Percentiles rank a stretch among this genome's conserved stretches.
phyloP scores from a whole-genome alignment of 2,888 invertebrate species.

The Apamea crenata region DNA sequence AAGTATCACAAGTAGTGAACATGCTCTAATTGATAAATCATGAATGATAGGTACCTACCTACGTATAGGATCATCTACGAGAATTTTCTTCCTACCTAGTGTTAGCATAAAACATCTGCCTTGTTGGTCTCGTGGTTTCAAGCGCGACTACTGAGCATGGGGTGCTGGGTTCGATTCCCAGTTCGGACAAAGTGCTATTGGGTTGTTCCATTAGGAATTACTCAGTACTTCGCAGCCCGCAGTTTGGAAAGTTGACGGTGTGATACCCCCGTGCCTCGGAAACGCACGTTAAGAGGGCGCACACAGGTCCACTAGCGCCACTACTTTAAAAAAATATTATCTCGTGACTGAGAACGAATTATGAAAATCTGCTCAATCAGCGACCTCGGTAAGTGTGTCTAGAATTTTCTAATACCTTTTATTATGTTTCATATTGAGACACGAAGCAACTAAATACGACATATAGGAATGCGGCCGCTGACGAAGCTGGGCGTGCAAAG shows the following conservation, averaged over 20 bases:
- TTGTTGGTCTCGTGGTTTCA: neutral
- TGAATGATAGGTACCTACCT: neutral
- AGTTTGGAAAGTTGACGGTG: neutral
- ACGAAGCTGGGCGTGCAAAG: neutral
- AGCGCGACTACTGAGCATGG: neutral
- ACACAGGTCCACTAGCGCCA: too few relatives aligned
- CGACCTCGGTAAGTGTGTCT: too few relatives aligned
- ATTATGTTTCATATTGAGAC: too few relatives aligned
- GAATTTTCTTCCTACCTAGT: neutral
- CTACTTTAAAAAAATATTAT: too few relatives aligned
- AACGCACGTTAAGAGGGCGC: neutral
- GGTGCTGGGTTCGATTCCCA: neutral
- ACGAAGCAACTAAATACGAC: too few relatives aligned
- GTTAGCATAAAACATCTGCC: neutral
- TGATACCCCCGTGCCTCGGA: neutral
- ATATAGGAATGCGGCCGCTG: too few relatives aligned
- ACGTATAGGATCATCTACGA: neutral
- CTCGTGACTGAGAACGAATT: too few relatives aligned
- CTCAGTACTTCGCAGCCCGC: too few relatives aligned
- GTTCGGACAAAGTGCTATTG: neutral
- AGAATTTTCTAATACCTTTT: too few relatives aligned
- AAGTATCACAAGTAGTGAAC: conserved; percentile 1
- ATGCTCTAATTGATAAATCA: conserved; percentile 14
- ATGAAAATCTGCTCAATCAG: too few relatives aligned
- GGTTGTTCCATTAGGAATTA: neutral